These are phyloP conservation scores for Fragum sueziense DNA, from an alignment of 2,888 invertebrate genomes.

Conservation along the genomic window DNA sequence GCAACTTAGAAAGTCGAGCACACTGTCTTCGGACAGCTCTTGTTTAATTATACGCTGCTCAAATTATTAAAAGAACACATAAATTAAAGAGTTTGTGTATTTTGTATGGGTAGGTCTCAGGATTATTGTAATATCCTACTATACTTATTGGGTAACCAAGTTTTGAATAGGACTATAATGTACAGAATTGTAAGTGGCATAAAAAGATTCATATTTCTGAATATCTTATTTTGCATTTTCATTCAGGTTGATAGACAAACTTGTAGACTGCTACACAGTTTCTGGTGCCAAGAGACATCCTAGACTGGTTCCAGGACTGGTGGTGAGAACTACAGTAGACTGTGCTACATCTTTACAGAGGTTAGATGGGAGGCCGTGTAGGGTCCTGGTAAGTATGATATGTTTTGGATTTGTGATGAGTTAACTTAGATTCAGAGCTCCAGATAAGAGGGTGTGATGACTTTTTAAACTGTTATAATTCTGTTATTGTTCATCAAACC, in stretches of 20 bases:
- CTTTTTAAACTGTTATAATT: too few relatives aligned
- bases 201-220: background rate
- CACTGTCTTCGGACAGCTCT: too few relatives aligned
- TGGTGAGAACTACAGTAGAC: slow-evolving; percentile 2
- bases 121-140: too few relatives aligned
- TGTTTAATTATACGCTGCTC: too few relatives aligned
- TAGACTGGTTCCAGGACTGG: slow-evolving; percentile 5
- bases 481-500: too few relatives aligned
- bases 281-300: background rate
- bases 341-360: background rate
- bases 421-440: too few relatives aligned
- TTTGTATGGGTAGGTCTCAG: too few relatives aligned
- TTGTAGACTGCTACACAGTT: background rate
- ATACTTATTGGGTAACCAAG: background rate
- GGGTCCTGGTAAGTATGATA: slow-evolving; percentile 12
- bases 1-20: too few relatives aligned
- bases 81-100: too few relatives aligned
- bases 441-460: too few relatives aligned
- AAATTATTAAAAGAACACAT: too few relatives aligned
- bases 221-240: background rate
- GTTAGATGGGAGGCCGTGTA: background rate
- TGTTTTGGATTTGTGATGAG: too few relatives aligned
- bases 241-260: slow-evolving; percentile 2
- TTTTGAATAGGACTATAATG: background rate
- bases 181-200: background rate